Evolutionary conservation across 2,888 invertebrate species (phyloP), one percentile per base, ranked within the genome.

Genomic region (Luperina testacea): DNA sequence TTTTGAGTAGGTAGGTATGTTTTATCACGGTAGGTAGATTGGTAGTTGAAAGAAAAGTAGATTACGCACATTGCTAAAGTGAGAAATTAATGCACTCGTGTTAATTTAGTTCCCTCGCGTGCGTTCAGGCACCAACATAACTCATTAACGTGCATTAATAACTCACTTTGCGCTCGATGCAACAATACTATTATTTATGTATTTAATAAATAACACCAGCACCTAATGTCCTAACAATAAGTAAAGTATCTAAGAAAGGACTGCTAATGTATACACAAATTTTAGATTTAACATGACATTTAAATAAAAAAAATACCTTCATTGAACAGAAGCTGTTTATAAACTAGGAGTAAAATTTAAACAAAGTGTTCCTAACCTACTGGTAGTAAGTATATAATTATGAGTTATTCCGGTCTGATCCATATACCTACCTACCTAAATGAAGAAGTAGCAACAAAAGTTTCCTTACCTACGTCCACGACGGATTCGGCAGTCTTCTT

Each of bases 401-500:
- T 32, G 32, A 32, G 32, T 32, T 1, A 32, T 32, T 32, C 32
- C 32, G 32, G 32, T 32, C 32, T 32, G 32, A 32, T 32, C 32
- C 32, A 32, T 45, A 11, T 27, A 38, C 7, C 11, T 48, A 48
- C 27, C 4, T 24, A 51, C 5, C 17, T 68, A 45, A 48, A 48
- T 11, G 27, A 20, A 51, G 11, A 69, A 45, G 13, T 3, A 27
- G n/a, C 15, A 63, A 32, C 11, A 42, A 51, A 57, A 59, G 7
- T 61, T 24, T 53, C 27, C 90, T 90, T 86, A 93, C 93, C 92
- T 57, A 88, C 79, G 64, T 93, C 92, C 20, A 68, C 70, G 8
- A 48, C 45, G 72, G 77, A 1, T 75, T 80, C 15, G 51, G 69
- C 42, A 68, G 80, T 27, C 59, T 87, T 88, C 61, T 86, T 91